phyloP scores from a whole-genome alignment of 2,888 invertebrate species.

The Hypomecis atomaria region DNA sequence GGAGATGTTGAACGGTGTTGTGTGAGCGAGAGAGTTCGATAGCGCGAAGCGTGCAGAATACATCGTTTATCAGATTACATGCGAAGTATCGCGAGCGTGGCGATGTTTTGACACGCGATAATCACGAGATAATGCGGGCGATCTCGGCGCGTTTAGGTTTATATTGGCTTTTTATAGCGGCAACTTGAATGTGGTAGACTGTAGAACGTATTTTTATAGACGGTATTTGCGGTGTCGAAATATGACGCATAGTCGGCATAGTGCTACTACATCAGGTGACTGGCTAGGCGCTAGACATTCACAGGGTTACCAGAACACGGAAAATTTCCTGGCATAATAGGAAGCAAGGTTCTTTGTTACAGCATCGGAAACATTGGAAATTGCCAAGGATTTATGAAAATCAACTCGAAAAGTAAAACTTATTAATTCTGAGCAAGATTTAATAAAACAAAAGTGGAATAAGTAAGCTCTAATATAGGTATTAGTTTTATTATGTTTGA shows the following conservation, averaged over 20 bases:
- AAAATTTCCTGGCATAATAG: no score
- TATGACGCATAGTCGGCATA: conserved; percentile 62
- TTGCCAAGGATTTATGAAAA: no score
- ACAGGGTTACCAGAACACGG: no score
- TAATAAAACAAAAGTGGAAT: no score
- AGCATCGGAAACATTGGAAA: no score
- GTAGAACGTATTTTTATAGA: conserved; percentile 70
- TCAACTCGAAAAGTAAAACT: no score
- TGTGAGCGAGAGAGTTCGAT: conserved; percentile 59
- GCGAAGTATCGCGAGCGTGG: conserved; percentile 85
- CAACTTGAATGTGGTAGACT: conserved; percentile 65
- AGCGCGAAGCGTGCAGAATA: conserved; percentile 82
- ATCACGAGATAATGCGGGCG: conserved; percentile 84
- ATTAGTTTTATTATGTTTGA: no score
- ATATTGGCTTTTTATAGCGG: conserved; percentile 81
- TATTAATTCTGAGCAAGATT: no score
- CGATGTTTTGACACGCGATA: conserved; percentile 86
- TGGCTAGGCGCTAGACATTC: conserved; percentile 40
- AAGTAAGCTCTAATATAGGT: no score
- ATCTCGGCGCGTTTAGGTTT: conserved; percentile 83
- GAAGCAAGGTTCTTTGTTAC: no score
- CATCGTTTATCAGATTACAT: conserved; percentile 86
- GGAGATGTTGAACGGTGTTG: conserved; percentile 45
- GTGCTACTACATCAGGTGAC: conserved; percentile 38
- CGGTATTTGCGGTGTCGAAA: conserved; percentile 62